Base-by-base conservation (phyloP, 2,113 vertebrate species). In the Proteles cristata region DNA sequence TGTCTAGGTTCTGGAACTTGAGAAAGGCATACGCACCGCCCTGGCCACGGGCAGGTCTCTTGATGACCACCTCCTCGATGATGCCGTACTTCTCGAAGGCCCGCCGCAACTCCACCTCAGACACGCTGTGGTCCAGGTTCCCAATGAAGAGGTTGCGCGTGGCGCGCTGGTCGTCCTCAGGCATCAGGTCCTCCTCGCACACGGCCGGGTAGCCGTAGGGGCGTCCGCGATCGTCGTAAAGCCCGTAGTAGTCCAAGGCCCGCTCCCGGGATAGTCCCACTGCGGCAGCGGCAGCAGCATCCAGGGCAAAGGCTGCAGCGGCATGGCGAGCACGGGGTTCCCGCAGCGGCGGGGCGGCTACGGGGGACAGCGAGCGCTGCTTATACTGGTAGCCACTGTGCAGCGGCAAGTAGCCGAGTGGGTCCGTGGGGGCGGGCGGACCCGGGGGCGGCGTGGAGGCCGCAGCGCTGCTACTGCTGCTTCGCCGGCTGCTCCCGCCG, bases 1-100 rank as follows among this genome's bases (percentile, higher is more conserved):
- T 99, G 98, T 99, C 99, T 79, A 99, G 97, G 98, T 99, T 99
- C 98, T 99, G 99, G 96, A 99, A 99, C 98, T 99, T 99, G 11
- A 99, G 99, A 28, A 99, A 99, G 11, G 99, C 99, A 0, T 99
- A 99, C 0, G 99, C 99, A 0, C 99, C 99, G 0, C 99, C 99
- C 61, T 99, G 99, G 5, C 99, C 99, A 0, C 99, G 99, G 0
- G 99, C 99, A 0, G 99, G 99, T 0, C 99, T 99, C 83, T 99
- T 99, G 94, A 99, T 99, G 43, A 99, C 99, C 43, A 99, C 99
- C 35, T 99, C 99, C 98, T 99, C 99, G 0, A 99, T 99, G 95
- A 99, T 98, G 88, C 99, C 99, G 0, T 99, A 99, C 96, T 99
- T 99, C 77, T 99, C 99, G 0, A 99, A 99, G 0, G 99, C 99